These are phyloP conservation scores for Neolamprologus tretocephalus DNA, from an alignment of 2,113 vertebrate genomes.

Conservation along the genomic window DNA sequence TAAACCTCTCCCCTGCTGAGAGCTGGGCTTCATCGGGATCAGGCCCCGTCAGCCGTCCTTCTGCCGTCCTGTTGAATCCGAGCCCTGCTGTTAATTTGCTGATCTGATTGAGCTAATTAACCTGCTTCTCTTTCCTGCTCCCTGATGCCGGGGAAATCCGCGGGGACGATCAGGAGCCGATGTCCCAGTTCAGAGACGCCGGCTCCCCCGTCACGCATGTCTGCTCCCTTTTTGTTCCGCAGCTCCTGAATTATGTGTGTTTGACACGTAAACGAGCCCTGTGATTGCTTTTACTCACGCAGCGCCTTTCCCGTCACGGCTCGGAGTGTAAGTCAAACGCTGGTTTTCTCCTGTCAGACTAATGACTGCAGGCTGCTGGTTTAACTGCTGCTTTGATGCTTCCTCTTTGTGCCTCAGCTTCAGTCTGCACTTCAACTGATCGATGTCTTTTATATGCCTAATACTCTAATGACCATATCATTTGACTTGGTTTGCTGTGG, in stretches of 20 bases:
- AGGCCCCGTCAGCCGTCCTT: background rate
- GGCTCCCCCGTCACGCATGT: background rate
- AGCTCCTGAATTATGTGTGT: background rate
- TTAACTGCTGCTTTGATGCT: background rate
- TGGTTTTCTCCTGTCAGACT: background rate
- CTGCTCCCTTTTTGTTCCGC: background rate
- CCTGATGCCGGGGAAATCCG: background rate
- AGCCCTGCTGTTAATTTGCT: background rate
- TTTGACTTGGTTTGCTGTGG: background rate
- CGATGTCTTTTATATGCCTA: accelerated
- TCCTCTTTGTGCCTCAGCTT: background rate
- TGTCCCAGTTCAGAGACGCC: slow-evolving; percentile 23
- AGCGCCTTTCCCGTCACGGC: background rate
- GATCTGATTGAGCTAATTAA: slow-evolving; percentile 27
- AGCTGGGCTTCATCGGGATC: background rate
- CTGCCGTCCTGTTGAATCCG: background rate
- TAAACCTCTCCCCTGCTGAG: background rate
- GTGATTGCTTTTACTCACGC: background rate
- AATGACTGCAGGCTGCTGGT: background rate
- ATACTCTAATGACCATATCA: background rate
- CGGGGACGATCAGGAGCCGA: background rate
- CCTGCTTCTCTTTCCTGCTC: slow-evolving; percentile 10
- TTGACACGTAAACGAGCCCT: background rate
- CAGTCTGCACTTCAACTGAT: background rate
- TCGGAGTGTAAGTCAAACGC: background rate